Base-by-base conservation (phyloP, 2,888 invertebrate genomes). In the Laspeyria flexula region DNA sequence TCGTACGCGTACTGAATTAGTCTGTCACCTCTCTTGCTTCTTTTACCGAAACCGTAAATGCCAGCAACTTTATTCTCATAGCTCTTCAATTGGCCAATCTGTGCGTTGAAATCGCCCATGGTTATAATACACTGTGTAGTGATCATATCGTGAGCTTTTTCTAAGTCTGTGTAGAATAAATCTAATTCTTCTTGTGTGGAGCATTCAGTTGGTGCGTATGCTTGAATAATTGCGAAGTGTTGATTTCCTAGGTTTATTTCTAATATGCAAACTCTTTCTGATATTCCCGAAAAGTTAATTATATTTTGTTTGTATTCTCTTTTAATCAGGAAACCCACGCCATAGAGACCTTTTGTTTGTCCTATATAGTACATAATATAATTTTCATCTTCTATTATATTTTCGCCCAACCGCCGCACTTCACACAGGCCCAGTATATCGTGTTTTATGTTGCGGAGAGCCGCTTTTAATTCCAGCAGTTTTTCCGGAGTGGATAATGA, bases 91-190 rank as follows among this genome's bases (percentile, higher is more conserved):
- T 11, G 1, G 10, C 40, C 40, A 3, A 46, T 34, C 18, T 46
- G 43, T 11, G 35, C 43, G 12, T 29, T 43, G 11, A 43, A 43
- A 34, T 37, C 29, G n/a, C 43, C 35, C 40, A 40, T 46, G 5
- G 18, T 3, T 7, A 38, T 29, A 34, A 50, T 37, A 10, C 29
- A 29, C n/a, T 40, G 15, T 9, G 23, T 43, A 5, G 40, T 29
- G 0, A 12, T 50, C 11, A 38, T 29, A 9, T 40, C 43, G 5
- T 50, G 43, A 23, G 43, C 50, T 35, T 40, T 50, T 12, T 15
- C 39, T 13, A 49, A 12, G 33, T 49, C 39, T 5, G 33, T 27
- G 16, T 49, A 43, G 11, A 49, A 49, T n/a, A 18, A 39, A 11
- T 49, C 31, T 10, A 43, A 33, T 9, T 43, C 38, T 33, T 49